Base-by-base conservation (phyloP, 1,140 invertebrate species). In the Caerostris extrusa region DNA sequence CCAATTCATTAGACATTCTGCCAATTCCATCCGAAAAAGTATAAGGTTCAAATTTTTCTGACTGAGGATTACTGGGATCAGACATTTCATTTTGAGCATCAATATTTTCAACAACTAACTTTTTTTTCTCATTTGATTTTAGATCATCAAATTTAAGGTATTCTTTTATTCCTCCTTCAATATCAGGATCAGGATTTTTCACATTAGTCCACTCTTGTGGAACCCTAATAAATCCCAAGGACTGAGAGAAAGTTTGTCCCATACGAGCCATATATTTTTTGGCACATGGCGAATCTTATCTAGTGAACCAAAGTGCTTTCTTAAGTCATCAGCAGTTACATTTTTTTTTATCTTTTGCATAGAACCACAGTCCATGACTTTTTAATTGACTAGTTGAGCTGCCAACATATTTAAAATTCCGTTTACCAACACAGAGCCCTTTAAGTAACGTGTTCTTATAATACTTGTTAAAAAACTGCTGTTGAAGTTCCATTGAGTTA, bases 151-250 rank as follows among this genome's bases (percentile, higher is more conserved):
- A 12, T 34, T 7, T 69, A 50, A 94, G 53, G 17, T 85, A 94
- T 53, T 90, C 56, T 64, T 58, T 85, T 60, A 81, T 61, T 56
- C 55, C 86, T 34, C 88, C 60, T 77, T 69, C 64, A 17, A 94
- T 53, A 64, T 94, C 93, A 19, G 64, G 10, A 64, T 94, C 93
- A 8, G 93, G 93, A 58, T 69, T n/a, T 17, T 82, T 60, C 3
- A 94, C 87, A 85, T 94, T 94, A 56, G 93, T 94, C 53, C 98
- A 97, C 96, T 5, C 97, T 97, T 95, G 98, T 98, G 95, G 97
- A 97, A 0, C 97, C 97, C 3, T 97, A 98, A 64, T 97, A 96
- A 95, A 98, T 98, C 77, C 96, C 95, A 12, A 97, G 97, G 87
- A 98, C 96, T 95, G 98, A 98, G 5, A 98, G 96, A 96, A 96